Evolutionary conservation across 2,113 vertebrate species (phyloP), one percentile per base, ranked within the genome.

Genomic region (Myiozetetes cayanensis): DNA sequence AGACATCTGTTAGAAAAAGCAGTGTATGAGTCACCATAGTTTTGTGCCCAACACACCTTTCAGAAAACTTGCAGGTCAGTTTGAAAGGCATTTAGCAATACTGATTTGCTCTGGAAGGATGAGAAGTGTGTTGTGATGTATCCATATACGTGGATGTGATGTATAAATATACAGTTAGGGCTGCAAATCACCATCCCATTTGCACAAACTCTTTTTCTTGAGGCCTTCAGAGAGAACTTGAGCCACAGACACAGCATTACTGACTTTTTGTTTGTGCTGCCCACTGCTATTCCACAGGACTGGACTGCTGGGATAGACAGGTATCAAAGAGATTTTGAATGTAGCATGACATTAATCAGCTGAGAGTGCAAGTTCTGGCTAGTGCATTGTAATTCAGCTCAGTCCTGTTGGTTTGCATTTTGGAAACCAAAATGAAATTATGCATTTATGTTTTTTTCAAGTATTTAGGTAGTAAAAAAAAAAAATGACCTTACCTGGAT

Each of bases 311-410:
- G 33, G 33, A 31, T 8, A 2, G 8, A 27, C 17, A 31, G 28
- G 28, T 33, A 41, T 28, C 16, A 31, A 33, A 43, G 52, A 47
- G 19, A 33, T n/a, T 25, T 78, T 7, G 31, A 9, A 30, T 37
- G 15, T 39, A 47, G 8, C 7, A 5, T 27, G 44, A 14, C 9
- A 2, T 43, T 14, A 10, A 12, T 49, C 11, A 49, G 28, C n/a
- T 61, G 43, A 30, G 33, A 56, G 13, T 8, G 8, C 24, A 43
- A n/a, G 18, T 43, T 33, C 23, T 9, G 18, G 5, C 8, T 44
- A 20, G 6, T 73, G 31, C 0, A 0, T 8, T 41, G 17, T 27
- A 19, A 9, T 79, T 87, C 12, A 89, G 14, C 30, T 21, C 16
- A 47, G 41, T 52, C 30, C 23, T n/a, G 22, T 30, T 50, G 8